Conservation (phyloP, 2,888 invertebrate species). For the Micropterix aruncella region DNA sequence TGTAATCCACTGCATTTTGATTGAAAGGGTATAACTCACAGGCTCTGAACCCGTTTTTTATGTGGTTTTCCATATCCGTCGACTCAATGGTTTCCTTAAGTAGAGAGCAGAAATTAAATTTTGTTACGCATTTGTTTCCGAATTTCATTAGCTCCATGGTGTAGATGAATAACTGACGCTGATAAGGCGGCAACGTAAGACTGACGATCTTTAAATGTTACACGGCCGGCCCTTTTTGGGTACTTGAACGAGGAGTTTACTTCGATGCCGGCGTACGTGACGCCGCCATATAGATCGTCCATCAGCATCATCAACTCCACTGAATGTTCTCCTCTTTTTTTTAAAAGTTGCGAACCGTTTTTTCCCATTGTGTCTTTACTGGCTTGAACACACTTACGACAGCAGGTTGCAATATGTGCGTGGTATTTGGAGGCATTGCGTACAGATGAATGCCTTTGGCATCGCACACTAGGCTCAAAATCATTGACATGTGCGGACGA, state of each 20-base stretch:
- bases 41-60: conserved; percentile 12
- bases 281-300: too few species aligned
- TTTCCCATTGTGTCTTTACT: conserved; percentile 12
- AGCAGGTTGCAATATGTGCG: conserved; percentile 15
- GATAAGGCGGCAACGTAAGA: too few species aligned
- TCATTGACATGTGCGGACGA: conserved; percentile 14
- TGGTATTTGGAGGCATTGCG: conserved; percentile 15
- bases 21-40: conserved; percentile 14
- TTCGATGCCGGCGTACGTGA: too few species aligned
- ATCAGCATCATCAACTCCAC: too few species aligned
- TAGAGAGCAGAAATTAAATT: conserved; percentile 13
- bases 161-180: too few species aligned
- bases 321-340: conserved; percentile 12
- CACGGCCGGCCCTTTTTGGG: too few species aligned
- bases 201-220: too few species aligned
- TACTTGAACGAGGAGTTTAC: too few species aligned
- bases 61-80: conserved; percentile 7
- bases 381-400: conserved; percentile 14
- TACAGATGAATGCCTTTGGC: conserved; percentile 12
- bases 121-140: conserved; percentile 11
- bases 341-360: conserved; percentile 8
- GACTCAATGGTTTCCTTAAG: conserved; percentile 9
- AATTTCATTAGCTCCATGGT: too few species aligned
- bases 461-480: conserved; percentile 11
- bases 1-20: conserved; percentile 11